A percentile compares a stretch with the other conserved stretches of the same genome.
Conservation (phyloP, 2,888 invertebrate genomes). For the Eilema depressum region DNA sequence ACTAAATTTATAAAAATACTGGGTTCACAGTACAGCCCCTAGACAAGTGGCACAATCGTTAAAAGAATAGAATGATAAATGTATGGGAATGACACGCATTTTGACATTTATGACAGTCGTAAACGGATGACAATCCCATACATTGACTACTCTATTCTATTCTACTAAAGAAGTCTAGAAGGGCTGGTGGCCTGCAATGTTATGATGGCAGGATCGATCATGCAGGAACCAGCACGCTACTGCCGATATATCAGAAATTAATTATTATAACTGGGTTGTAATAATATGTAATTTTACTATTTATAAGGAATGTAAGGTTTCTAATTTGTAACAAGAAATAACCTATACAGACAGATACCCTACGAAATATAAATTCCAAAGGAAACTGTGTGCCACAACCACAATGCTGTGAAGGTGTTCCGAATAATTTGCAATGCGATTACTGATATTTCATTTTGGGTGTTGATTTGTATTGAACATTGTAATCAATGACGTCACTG, state of each 20-base stretch:
- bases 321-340: neutral
- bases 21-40: too few species aligned
- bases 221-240: neutral
- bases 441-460: neutral
- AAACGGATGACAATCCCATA: too few species aligned
- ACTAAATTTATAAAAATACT: too few species aligned
- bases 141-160: too few species aligned
- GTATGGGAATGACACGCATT: too few species aligned
- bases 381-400: neutral
- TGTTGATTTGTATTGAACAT: too few species aligned
- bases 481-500: too few species aligned
- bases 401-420: neutral
- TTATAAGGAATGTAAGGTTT: neutral
- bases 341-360: neutral
- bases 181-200: too few species aligned
- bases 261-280: constrained; percentile 2
- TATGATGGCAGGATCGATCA: neutral
- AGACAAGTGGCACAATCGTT: too few species aligned
- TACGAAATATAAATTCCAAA: neutral
- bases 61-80: too few species aligned
- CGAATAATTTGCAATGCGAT: neutral
- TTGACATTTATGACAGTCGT: too few species aligned
- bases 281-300: neutral
- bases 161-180: too few species aligned
- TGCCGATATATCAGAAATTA: neutral